Evolutionary conservation across 2,888 invertebrate species (phyloP).

Genomic region (Melieria crassipennis): DNA sequence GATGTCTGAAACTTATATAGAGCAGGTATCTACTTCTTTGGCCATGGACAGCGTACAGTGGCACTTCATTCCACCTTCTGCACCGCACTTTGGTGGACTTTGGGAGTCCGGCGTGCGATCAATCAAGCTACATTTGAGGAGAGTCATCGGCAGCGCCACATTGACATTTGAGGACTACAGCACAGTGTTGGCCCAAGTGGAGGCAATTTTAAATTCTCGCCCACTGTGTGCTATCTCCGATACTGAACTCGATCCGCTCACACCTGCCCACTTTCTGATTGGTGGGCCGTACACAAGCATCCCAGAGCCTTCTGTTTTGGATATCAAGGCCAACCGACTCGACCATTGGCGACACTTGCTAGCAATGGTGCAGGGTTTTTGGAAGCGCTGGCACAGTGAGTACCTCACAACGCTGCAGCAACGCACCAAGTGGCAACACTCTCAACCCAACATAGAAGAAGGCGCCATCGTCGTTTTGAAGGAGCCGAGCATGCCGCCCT

Average conservation of each 20-base stretch:
- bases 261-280: conserved; percentile 32
- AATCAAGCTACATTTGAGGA: conserved; percentile 2
- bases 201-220: neutral
- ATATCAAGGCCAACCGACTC: conserved; percentile 23
- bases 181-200: conserved; percentile 5
- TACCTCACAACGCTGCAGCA: conserved; percentile 20
- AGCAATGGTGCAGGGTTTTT: conserved; percentile 33
- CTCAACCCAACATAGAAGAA: too few species aligned
- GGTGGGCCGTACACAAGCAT: conserved; percentile 29
- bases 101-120: conserved; percentile 35
- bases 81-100: conserved; percentile 38
- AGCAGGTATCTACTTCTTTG: conserved; percentile 20
- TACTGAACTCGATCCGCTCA: conserved; percentile 7
- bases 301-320: conserved; percentile 26
- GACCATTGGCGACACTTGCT: conserved; percentile 32
- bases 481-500: too few species aligned
- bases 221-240: conserved; percentile 1
- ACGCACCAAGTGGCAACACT: too few species aligned
- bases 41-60: conserved; percentile 29
- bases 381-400: conserved; percentile 19
- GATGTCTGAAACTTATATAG: conserved; percentile 14
- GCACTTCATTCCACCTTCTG: conserved; percentile 39
- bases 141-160: neutral
- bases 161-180: neutral
- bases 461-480: too few species aligned